A percentile compares a stretch with the other conserved stretches of the same genome.
Conservation (phyloP, 2,797 vertebrate genomes). For the Gallinago solitaria region DNA sequence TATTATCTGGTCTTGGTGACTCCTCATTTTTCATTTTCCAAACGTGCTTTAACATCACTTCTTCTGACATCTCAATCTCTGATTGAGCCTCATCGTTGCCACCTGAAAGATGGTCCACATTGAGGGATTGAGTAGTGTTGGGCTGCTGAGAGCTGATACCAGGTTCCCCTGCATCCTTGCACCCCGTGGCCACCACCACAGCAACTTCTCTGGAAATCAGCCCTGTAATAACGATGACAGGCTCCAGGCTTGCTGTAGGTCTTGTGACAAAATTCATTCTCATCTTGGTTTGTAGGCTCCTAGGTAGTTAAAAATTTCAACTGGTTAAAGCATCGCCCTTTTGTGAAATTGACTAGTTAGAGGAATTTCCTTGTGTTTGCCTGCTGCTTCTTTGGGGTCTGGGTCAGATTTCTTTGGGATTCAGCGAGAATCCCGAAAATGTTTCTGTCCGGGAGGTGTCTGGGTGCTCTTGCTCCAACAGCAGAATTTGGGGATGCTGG, state of each 20-base stretch:
- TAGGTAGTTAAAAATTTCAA: neutral
- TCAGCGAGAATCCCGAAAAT: neutral
- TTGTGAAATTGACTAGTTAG: neutral
- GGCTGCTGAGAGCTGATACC: neutral
- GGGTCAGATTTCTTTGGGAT: neutral
- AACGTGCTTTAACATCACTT: conserved; percentile 31
- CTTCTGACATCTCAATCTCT: conserved; percentile 62
- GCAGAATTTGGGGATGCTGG: neutral
- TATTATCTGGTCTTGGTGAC: conserved; percentile 61
- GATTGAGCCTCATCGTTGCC: conserved; percentile 32
- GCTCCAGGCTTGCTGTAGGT: neutral
- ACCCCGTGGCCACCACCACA: accelerated
- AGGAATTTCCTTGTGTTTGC: neutral
- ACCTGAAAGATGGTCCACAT: neutral
- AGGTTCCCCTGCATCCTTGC: neutral
- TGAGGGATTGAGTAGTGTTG: neutral
- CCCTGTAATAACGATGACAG: neutral
- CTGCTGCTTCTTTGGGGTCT: neutral
- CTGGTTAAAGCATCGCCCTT: accelerated
- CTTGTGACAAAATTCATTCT: neutral
- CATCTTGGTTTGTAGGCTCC: neutral
- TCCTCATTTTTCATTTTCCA: conserved; percentile 67
- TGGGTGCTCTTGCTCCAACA: neutral
- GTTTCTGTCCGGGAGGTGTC: neutral
- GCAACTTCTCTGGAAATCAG: neutral